Evolutionary conservation across 2,113 vertebrate species (phyloP).

Genomic region (Chloebia gouldiae): DNA sequence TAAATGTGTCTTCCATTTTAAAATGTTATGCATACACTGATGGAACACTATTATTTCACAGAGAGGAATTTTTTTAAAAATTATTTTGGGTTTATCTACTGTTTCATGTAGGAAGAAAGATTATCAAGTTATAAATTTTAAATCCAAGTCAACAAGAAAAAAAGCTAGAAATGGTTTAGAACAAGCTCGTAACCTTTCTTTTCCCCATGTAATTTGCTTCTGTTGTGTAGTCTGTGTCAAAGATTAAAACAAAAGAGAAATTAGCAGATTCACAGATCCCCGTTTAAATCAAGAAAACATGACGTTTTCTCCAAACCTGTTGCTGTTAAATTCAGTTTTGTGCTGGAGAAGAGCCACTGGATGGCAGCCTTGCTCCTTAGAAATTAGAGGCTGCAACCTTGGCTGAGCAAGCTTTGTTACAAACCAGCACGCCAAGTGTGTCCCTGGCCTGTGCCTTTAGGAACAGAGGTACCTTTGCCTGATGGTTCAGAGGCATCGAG

Average conservation of each 20-base stretch:
- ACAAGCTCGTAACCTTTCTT: not conserved
- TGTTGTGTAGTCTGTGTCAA: not conserved
- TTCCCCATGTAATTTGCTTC: not conserved
- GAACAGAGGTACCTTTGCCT: slow-evolving; percentile 3
- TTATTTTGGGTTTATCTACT: not conserved
- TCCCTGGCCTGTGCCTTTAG: not conserved
- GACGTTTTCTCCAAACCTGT: not conserved
- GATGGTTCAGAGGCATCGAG: not conserved
- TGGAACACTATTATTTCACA: not conserved
- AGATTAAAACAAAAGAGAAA: not conserved
- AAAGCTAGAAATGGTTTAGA: not conserved
- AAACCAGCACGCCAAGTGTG: not conserved
- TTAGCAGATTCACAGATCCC: not conserved
- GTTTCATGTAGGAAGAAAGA: not conserved
- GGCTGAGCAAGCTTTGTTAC: not conserved
- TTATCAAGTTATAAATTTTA: not conserved
- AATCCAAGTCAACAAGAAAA: not conserved
- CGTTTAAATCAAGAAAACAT: not conserved
- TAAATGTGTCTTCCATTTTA: not conserved
- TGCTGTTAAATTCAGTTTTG: not conserved
- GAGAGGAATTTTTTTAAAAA: not conserved
- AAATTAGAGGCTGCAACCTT: not conserved
- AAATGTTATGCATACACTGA: not conserved
- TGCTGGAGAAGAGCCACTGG: slow-evolving; percentile 37
- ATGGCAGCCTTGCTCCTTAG: slow-evolving; percentile 67